These are phyloP conservation scores for Xanthorhoe designata DNA, from an alignment of 2,888 invertebrate genomes.

Conservation along the genomic window DNA sequence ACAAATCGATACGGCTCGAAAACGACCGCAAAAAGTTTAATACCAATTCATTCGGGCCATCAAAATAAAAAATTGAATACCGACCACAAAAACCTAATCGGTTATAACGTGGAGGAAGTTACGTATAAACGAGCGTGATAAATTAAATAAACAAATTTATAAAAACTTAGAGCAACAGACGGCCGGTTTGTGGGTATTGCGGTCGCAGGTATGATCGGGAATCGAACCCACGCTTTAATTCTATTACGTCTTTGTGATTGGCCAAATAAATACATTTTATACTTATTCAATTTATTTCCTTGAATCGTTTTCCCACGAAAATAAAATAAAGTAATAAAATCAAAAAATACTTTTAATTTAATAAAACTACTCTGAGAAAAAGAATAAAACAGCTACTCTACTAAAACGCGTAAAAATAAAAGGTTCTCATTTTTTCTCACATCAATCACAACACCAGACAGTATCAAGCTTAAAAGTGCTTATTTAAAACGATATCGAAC, in stretches of 20 bases:
- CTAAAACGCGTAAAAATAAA: slow-evolving; percentile 25
- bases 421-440: slow-evolving; percentile 61
- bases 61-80: slow-evolving; percentile 61
- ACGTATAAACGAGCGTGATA: slow-evolving; percentile 82
- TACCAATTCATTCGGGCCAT: slow-evolving; percentile 65
- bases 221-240: slow-evolving; percentile 79
- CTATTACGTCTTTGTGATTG: slow-evolving; percentile 77
- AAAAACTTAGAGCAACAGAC: slow-evolving; percentile 72
- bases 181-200: slow-evolving; percentile 68
- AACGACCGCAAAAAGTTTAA: slow-evolving; percentile 65
- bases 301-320: neutral
- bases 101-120: slow-evolving; percentile 78
- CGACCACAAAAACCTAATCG: slow-evolving; percentile 81
- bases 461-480: slow-evolving; percentile 66
- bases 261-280: slow-evolving; percentile 80
- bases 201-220: slow-evolving; percentile 70
- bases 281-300: slow-evolving; percentile 60
- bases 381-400: neutral
- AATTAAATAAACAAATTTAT: slow-evolving; percentile 85
- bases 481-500: slow-evolving; percentile 72
- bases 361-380: slow-evolving; percentile 2
- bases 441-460: slow-evolving; percentile 71
- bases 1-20: slow-evolving; percentile 62
- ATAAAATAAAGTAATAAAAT: neutral
- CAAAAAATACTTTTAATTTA: neutral